Base-by-base conservation (phyloP, 2,797 vertebrate genomes). In the Syngnathus rostellatus region DNA sequence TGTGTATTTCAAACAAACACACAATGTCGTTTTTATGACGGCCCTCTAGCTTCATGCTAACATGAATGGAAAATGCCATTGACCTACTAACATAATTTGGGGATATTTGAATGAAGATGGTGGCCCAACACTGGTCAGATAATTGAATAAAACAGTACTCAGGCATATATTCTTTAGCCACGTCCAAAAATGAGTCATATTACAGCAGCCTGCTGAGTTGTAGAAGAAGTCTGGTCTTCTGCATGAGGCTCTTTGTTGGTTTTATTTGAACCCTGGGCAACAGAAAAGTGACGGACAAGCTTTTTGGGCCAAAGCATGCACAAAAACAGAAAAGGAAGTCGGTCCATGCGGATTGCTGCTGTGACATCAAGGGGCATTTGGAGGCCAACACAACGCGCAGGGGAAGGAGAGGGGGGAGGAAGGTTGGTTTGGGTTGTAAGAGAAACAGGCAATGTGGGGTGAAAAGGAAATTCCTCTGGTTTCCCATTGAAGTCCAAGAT, bases 391-490 rank as follows among this genome's bases (percentile, higher is more conserved):
- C 45, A 41, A 62, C 41, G 41, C 23, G 5, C 17, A 17, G 16
- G 2, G 60, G 14, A 41, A 74, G 68, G 63, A 68, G 78, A 50
- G 60, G 74, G 68, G 63, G 69, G 77, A 54, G 67, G 67, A 12
- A 57, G 72, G 72, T 54, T 48, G 72, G 69, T 68, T 45, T 58
- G 69, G 68, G 50, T 31, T 37, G 48, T 45, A 72, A 62, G 75
- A 70, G 70, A 68, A 70, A 72, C 76, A 79, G 83, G 81, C 81
- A 81, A 79, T 68, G 68, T 83, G 83, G 81, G 86, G 83, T 82
- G 77, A 84, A 85, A 72, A 85, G 87, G 85, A 90, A 92, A 90
- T 91, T 79, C 80, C 74, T 88, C 74, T 85, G 88, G 84, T 87
- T 90, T 87, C 70, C 80, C 72, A 79, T 81, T 75, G 65, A 81